phyloP scores from a whole-genome alignment of 92 coral and sea anemone genomes.

The Heliopora coerulea region DNA sequence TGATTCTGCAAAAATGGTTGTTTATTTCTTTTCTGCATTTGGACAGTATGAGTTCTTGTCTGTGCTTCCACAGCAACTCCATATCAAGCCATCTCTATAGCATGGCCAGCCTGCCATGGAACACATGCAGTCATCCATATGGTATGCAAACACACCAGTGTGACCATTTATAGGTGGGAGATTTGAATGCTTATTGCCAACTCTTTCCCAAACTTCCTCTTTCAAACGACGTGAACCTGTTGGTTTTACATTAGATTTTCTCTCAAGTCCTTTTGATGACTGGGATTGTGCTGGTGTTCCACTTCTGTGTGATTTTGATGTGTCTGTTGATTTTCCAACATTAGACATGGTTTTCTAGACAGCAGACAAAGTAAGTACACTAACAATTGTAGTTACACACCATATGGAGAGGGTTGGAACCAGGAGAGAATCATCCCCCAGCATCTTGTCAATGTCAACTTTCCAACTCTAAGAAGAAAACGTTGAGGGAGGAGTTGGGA shows the following conservation, averaged over 20 bases:
- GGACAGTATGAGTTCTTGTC: slow-evolving; percentile 66
- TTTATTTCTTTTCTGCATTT: too few species aligned
- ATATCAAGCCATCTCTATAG: slow-evolving; percentile 65
- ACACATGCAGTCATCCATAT: slow-evolving; percentile 85
- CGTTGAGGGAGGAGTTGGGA: too few species aligned
- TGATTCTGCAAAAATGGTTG: too few species aligned
- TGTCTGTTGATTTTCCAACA: too few species aligned
- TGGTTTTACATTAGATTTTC: not conserved
- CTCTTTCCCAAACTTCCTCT: slow-evolving; percentile 54
- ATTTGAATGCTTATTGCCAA: not conserved
- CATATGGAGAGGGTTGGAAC: too few species aligned
- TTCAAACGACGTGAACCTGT: slow-evolving; percentile 15
- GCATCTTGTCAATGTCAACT: too few species aligned
- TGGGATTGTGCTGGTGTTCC: not conserved
- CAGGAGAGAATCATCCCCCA: too few species aligned
- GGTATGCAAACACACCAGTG: slow-evolving; percentile 88
- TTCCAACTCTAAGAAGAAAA: too few species aligned
- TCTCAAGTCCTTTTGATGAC: not conserved
- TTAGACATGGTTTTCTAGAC: too few species aligned
- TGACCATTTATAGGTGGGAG: slow-evolving; percentile 79
- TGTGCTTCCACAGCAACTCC: slow-evolving; percentile 91
- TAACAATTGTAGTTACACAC: too few species aligned
- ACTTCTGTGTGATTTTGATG: not conserved
- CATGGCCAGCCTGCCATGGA: slow-evolving; percentile 89
- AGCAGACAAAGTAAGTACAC: too few species aligned